phyloP scores from a whole-genome alignment of 2,888 invertebrate genomes.

The Gymnosoma rotundatum region DNA sequence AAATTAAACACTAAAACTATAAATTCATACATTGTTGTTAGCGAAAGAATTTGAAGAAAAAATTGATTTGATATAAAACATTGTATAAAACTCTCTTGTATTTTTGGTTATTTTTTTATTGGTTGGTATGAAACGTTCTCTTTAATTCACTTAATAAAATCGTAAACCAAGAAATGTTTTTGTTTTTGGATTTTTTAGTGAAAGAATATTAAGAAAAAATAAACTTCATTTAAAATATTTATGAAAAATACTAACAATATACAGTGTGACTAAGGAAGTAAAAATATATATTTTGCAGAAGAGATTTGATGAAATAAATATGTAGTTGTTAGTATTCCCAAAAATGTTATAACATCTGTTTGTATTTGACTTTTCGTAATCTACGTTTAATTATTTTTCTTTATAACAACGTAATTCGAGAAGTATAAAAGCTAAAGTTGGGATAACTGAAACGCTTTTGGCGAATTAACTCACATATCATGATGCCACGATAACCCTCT shows the following conservation, averaged over 20 bases:
- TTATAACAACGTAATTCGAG: no score
- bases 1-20: conserved; percentile 63
- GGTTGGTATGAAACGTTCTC: neutral
- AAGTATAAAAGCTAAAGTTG: no score
- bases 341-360: no score
- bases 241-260: neutral
- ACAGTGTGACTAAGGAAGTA: conserved; percentile 2
- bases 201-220: conserved; percentile 16
- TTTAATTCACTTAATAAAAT: conserved; percentile 44
- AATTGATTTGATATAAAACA: conserved; percentile 33
- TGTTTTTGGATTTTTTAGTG: conserved; percentile 38
- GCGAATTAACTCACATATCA: no score
- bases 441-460: no score
- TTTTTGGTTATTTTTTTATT: neutral
- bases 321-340: neutral
- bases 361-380: no score
- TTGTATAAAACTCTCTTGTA: neutral
- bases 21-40: conserved; percentile 60
- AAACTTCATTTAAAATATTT: conserved; percentile 31
- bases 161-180: conserved; percentile 38
- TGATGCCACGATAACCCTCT: no score
- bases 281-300: neutral
- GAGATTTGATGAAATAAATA: neutral
- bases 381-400: no score
- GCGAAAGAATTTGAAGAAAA: conserved; percentile 6